Evolutionary conservation across 2,888 invertebrate species (phyloP), one percentile per base, ranked within the genome.

Genomic region (Caenorhabditis sp.): DNA sequence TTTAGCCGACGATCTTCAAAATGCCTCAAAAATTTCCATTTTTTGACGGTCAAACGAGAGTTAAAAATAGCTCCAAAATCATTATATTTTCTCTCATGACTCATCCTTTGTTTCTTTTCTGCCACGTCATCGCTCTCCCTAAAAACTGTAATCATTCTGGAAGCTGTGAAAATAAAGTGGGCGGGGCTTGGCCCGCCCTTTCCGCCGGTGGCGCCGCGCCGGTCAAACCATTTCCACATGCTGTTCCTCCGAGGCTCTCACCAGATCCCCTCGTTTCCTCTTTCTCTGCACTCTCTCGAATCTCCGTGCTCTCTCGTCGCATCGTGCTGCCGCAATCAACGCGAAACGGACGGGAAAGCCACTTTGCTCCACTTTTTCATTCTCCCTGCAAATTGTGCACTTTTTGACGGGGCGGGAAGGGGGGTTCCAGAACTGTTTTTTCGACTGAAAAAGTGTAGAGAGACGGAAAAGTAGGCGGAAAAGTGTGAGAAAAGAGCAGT

Each of bases 221-320:
- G n/a, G 58, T 59, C 68, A 68, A 68, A 68, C 68, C 68, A 68
- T 68, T 68, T 52, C 66, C 58, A 58, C 52, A 58, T 68, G 66
- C 56, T 50, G 56, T 48, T 66, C 55, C 41, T 26, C 39, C 41
- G 26, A 41, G 22, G 24, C 22, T 22, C 30, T 50, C 24, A 24
- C 52, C 46, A 20, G 46, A 52, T 62, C 30, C 41, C 4, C 37
- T 8, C 26, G n/a, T n/a, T n/a, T n/a, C 20, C 37, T 17, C 17
- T 35, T 8, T 68, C 32, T 30, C 46, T 41, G 24, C 22, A 15
- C 48, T 8, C 50, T 58, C 62, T 30, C 4, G 22, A 4, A 11
- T 30, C 41, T 20, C 43, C 11, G 7, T 7, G 20, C 32, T 53
- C 24, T 55, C 45, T 55, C 37, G 13, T 26, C 53, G 26, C 32